Percentiles rank a stretch among this genome's conserved stretches.
These are phyloP conservation scores for Sebastes nivosus DNA, from an alignment of 2,797 vertebrate species.

Conservation along the genomic window DNA sequence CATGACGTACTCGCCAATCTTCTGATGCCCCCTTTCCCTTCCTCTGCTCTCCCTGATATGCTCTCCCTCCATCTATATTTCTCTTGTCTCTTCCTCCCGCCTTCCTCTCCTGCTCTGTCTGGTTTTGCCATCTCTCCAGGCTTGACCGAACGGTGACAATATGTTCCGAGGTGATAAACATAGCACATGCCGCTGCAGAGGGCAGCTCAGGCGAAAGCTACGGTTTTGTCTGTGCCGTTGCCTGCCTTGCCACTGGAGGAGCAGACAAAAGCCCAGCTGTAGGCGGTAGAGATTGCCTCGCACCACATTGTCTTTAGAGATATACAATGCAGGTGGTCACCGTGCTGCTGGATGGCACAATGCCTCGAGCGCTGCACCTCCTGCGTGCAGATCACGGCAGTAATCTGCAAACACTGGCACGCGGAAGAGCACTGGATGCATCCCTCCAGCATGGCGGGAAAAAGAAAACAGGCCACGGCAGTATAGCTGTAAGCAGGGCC, in stretches of 20 bases:
- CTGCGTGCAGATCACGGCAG: conserved; percentile 43
- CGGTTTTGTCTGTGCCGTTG: conserved; percentile 57
- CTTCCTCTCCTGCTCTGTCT: conserved; percentile 31
- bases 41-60: conserved; percentile 7
- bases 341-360: conserved; percentile 41
- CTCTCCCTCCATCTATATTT: conserved; percentile 17
- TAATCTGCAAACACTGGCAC: conserved; percentile 57
- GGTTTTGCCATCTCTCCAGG: conserved; percentile 55
- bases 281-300: conserved; percentile 46
- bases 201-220: conserved; percentile 62
- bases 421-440: conserved; percentile 15
- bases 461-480: conserved; percentile 16
- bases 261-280: conserved; percentile 75
- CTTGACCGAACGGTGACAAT: conserved; percentile 69
- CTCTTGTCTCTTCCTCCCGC: conserved; percentile 1
- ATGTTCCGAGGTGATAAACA: conserved; percentile 80
- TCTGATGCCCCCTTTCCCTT: conserved; percentile 35
- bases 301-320: conserved; percentile 63
- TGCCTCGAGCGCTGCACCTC: conserved; percentile 30
- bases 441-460: conserved; percentile 34
- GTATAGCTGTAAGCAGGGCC: conserved; percentile 19
- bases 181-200: conserved; percentile 52
- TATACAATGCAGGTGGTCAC: conserved; percentile 72
- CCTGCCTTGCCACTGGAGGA: conserved; percentile 57
- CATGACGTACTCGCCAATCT: conserved; percentile 66